Evolutionary conservation across 1,140 invertebrate genomes (phyloP), one percentile per base, ranked within the genome.

Genomic region (Linepithema humile): DNA sequence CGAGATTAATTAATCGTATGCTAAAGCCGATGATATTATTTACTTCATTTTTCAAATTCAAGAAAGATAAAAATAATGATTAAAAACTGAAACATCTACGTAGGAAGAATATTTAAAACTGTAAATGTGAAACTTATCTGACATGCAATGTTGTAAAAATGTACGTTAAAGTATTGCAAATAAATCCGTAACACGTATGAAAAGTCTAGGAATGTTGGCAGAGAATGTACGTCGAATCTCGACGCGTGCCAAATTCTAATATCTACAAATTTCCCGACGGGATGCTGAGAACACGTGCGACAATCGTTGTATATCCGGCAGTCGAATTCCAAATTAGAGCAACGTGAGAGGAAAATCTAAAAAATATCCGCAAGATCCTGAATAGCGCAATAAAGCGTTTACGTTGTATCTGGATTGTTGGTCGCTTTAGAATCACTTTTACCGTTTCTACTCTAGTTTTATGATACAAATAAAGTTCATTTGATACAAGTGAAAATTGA

Each of bases 191-290:
- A 15, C 17, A 38, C 23, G 55, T 23, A 26, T 29, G 35, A 38
- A 20, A 59, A 67, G 23, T 72, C 50, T 67, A 57, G 17, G 50
- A 35, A 60, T 48, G 7, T 29, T 55, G 53, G 23, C 60, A 20
- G n/a, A 45, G 43, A 26, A 80, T 17, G 23, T 38, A 59, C 20
- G 43, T 50, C 53, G 57, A 62, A 70, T 55, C 69, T 85, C 57
- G 29, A 53, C 77, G 65, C 70, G 77, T 88, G 88, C 88, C 84
- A 86, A 88, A 75, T 85, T 48, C 83, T 90, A 84, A 90, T 90
- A n/a, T 74, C 55, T 43, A 48, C 59, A 32, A 85, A 88, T 89
- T 89, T 87, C 86, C 89, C 86, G 86, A 12, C 26, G 82, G 88
- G 74, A 53, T 64, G 43, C 57, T 29, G 77, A 38, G 53, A 82